Evolutionary conservation across 2,113 vertebrate genomes (phyloP), one percentile per base, ranked within the genome.

Genomic region (Nicator chloris): DNA sequence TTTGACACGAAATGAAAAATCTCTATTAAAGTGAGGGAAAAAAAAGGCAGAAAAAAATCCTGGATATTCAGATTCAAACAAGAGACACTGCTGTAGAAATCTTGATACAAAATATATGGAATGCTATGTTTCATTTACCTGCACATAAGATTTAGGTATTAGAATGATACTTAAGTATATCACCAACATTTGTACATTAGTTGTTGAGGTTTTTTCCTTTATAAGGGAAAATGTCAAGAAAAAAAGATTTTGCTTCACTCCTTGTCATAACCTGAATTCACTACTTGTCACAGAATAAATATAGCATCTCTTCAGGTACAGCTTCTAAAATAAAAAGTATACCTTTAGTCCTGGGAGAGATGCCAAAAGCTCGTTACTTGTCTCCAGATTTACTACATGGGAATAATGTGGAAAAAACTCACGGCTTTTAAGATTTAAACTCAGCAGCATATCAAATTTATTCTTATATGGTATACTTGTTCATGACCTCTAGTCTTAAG

Each of bases 401-500:
- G 94, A 96, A 97, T 97, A 94, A 94, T 96, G 97, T 95, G 94
- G 96, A 96, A 96, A 97, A 93, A 96, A 84, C 92, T 95, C 95
- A 89, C 19, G 70, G 95, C 94, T 96, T 96, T 97, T 92, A 94
- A 89, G 97, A 91, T 96, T 97, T 97, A 96, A 97, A 97, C 97
- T 96, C 96, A 97, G 94, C 95, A 96, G 96, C 96, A 96, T 86
- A 96, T 97, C 94, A 97, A 97, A 98, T 98, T 97, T 97, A 97
- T 98, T 98, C 98, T 98, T 97, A 98, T 97, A 98, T 97, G 97
- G 97, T 98, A 97, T 97, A 97, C 97, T 98, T 98, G 97, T 95
- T 97, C 97, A 95, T 98, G 98, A 98, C 98, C 97, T 98, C 97
- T 92, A 97, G 95, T 97, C 97, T 97, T 97, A 96, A 98, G 97